Evolutionary conservation across 2,888 invertebrate species (phyloP).

Genomic region (Cantharis flavilabris): DNA sequence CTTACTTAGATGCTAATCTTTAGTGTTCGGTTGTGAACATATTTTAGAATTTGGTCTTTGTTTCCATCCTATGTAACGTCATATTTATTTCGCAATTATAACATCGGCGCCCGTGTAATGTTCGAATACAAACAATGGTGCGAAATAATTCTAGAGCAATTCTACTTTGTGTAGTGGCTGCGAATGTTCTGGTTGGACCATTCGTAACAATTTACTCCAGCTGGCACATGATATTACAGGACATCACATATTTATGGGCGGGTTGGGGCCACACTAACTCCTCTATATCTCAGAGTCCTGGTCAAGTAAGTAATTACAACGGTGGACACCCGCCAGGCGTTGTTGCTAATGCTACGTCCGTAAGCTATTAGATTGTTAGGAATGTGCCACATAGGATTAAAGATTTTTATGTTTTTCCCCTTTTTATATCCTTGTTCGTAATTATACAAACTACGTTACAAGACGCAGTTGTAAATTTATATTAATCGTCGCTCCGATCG

Average conservation of each 20-base stretch:
- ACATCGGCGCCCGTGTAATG: slow-evolving; percentile 33
- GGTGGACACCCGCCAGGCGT: slow-evolving; percentile 46
- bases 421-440: slow-evolving; percentile 22
- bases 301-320: slow-evolving; percentile 54
- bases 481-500: background rate
- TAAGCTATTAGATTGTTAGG: slow-evolving; percentile 44
- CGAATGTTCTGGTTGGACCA: slow-evolving; percentile 51
- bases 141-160: slow-evolving; percentile 52
- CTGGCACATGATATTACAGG: slow-evolving; percentile 58
- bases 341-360: slow-evolving; percentile 40
- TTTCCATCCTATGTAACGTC: slow-evolving; percentile 23
- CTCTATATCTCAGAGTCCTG: slow-evolving; percentile 46
- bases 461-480: slow-evolving; percentile 13
- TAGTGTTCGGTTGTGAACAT: slow-evolving; percentile 4
- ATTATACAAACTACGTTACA: slow-evolving; percentile 19
- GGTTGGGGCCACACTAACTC: slow-evolving; percentile 46
- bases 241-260: slow-evolving; percentile 58
- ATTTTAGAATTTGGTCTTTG: slow-evolving; percentile 12
- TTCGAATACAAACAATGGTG: slow-evolving; percentile 43
- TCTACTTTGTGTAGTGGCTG: slow-evolving; percentile 48
- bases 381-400: slow-evolving; percentile 43
- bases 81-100: slow-evolving; percentile 37
- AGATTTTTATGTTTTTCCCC: slow-evolving; percentile 33
- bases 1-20: slow-evolving; percentile 1
- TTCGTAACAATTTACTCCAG: slow-evolving; percentile 58